Evolutionary conservation across 2,113 vertebrate genomes (phyloP).

Genomic region (Mesoclemmys tuberculata): DNA sequence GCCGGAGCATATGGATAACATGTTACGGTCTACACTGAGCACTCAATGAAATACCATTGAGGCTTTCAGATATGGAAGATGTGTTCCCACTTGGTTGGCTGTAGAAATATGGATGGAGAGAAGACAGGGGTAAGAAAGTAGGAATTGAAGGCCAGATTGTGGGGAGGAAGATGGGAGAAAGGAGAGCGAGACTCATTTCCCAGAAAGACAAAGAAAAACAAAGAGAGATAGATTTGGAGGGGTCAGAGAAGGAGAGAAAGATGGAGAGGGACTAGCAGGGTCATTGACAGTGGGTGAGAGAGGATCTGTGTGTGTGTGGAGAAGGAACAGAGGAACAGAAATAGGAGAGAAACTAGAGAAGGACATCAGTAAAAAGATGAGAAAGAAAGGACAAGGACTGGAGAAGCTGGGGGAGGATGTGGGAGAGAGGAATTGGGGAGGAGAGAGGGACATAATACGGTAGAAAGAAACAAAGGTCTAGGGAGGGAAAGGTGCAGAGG

Average conservation of each 20-base stretch:
- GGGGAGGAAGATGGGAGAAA: neutral
- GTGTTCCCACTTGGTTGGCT: neutral
- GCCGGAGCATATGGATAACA: neutral
- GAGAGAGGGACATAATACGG: neutral
- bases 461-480: neutral
- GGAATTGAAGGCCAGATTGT: neutral
- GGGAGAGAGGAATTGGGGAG: neutral
- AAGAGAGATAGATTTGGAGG: neutral
- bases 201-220: neutral
- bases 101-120: neutral
- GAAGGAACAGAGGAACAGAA: too few species aligned
- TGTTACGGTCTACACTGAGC: neutral
- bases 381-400: neutral
- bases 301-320: neutral
- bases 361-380: neutral
- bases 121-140: neutral
- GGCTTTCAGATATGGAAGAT: neutral
- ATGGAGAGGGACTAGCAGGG: neutral
- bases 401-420: neutral
- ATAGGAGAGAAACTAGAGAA: rapidly evolving
- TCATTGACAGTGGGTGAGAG: neutral
- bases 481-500: neutral
- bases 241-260: neutral
- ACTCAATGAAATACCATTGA: neutral
- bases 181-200: neutral